These are phyloP conservation scores for Lasioglossum pauxillum DNA, from an alignment of 2,888 invertebrate species.

Conservation along the genomic window DNA sequence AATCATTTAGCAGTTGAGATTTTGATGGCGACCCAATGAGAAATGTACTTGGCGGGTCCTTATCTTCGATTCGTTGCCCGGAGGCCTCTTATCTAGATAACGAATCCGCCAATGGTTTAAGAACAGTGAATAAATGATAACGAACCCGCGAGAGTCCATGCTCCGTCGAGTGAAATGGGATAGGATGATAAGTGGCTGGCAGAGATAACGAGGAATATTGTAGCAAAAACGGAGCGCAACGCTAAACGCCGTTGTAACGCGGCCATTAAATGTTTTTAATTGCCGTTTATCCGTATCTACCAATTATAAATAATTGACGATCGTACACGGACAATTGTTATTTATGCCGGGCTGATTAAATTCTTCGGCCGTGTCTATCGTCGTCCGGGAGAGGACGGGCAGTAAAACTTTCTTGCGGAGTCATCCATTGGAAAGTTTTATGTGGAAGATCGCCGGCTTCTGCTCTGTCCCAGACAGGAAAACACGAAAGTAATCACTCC, in stretches of 20 bases:
- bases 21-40: neutral
- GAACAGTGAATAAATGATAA: neutral
- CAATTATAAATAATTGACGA: conserved; percentile 15
- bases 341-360: neutral
- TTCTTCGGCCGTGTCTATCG: neutral
- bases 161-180: neutral
- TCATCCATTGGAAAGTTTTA: conserved; percentile 25
- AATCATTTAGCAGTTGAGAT: neutral
- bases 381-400: neutral
- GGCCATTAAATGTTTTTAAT: conserved; percentile 10
- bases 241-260: conserved; percentile 7
- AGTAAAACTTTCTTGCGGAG: conserved; percentile 1
- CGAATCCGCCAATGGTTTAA: neutral
- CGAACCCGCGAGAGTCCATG: neutral
- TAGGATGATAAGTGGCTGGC: neutral
- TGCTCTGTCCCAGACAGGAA: neutral
- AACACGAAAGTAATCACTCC: neutral
- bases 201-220: neutral
- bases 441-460: neutral
- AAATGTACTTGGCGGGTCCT: neutral
- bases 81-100: neutral
- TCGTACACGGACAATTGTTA: conserved; percentile 2
- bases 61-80: neutral
- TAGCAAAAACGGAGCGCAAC: neutral
- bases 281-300: neutral